A percentile compares a stretch with the other conserved stretches of the same genome.
phyloP scores from a whole-genome alignment of 2,888 invertebrate species.

The Cataglyphis livida region DNA sequence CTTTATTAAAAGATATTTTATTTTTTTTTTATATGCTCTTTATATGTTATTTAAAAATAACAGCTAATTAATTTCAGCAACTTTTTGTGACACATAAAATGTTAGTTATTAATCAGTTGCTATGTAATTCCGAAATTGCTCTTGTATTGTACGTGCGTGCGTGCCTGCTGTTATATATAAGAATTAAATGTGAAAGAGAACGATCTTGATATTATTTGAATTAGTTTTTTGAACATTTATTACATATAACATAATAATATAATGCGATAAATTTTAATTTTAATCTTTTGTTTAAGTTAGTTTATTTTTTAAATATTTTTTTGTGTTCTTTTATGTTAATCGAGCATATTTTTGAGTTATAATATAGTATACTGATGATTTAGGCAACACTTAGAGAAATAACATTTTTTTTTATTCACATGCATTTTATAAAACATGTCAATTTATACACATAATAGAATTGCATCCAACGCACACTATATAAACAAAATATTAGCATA shows the following conservation, averaged over 20 bases:
- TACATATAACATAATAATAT: not conserved
- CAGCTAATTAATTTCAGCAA: not conserved
- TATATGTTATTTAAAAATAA: not conserved
- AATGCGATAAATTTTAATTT: not conserved
- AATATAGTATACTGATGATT: not conserved
- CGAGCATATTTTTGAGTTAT: not conserved
- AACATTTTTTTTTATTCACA: constrained; percentile 8
- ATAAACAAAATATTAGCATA: not conserved
- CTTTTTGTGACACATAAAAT: not conserved
- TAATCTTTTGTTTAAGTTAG: not conserved
- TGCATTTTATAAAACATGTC: not conserved
- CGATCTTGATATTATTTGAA: not conserved
- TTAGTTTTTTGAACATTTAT: not conserved
- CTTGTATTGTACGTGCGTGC: too few relatives aligned
- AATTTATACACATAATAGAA: not conserved
- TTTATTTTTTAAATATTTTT: not conserved
- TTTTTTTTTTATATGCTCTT: too few relatives aligned
- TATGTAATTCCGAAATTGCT: too few relatives aligned
- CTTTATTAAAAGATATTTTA: too few relatives aligned
- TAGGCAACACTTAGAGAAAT: constrained; percentile 1
- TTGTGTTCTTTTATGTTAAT: not conserved
- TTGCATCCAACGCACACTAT: not conserved
- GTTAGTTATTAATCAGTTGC: too few relatives aligned
- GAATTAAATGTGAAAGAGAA: too few relatives aligned
- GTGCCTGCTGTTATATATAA: too few relatives aligned